Percentiles rank a stretch among this genome's conserved stretches.
Conservation (phyloP, 2,113 vertebrate genomes). For the Festucalex cinctus region DNA sequence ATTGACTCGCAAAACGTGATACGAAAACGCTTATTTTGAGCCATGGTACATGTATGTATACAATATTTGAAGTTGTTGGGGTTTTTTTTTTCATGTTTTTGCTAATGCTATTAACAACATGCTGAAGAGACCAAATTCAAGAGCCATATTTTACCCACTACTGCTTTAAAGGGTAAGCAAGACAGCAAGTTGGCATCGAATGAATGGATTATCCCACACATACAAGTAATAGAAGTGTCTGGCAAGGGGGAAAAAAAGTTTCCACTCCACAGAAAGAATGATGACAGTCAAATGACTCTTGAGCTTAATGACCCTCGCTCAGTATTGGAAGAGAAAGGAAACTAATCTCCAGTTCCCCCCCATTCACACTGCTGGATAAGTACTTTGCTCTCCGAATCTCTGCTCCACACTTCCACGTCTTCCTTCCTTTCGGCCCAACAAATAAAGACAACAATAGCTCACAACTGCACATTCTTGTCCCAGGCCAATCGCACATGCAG, state of each 20-base stretch:
- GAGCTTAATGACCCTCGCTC: conserved; percentile 39
- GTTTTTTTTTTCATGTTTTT: no score
- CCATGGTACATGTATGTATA: no score
- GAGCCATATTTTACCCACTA: background rate
- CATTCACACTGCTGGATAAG: conserved; percentile 15
- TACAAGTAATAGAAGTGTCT: conserved; percentile 15
- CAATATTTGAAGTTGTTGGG: no score
- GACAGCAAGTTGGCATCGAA: background rate
- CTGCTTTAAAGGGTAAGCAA: background rate
- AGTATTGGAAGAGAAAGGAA: conserved; percentile 50
- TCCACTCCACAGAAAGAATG: conserved; percentile 33
- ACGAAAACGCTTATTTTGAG: no score
- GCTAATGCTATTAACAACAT: no score
- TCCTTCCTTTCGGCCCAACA: conserved; percentile 54
- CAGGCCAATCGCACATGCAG: conserved; percentile 12
- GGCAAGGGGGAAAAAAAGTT: conserved; percentile 7
- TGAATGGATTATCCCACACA: background rate
- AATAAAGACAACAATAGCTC: conserved; percentile 45
- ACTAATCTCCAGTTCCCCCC: conserved; percentile 38
- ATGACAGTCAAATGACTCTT: conserved; percentile 39
- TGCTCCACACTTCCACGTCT: conserved; percentile 47
- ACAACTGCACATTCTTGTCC: conserved; percentile 17
- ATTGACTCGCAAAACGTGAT: no score
- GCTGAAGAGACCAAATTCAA: background rate
- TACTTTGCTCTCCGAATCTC: conserved; percentile 44